A percentile compares a stretch with the other conserved stretches of the same genome.
phyloP scores from a whole-genome alignment of 2,888 invertebrate genomes.

The Epinotia demarniana region DNA sequence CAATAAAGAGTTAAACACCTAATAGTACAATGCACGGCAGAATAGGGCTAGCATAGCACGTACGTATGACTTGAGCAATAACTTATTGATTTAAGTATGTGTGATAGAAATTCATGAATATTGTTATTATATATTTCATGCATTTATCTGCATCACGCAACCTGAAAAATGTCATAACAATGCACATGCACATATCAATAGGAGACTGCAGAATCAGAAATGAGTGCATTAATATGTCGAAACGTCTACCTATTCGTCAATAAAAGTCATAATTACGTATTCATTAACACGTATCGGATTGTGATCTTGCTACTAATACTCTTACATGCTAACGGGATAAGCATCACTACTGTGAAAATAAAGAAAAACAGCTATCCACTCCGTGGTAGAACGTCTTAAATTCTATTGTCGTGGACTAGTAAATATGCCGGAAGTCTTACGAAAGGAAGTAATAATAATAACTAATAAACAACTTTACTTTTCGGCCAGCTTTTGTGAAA shows the following conservation, averaged over 20 bases:
- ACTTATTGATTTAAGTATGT: neutral
- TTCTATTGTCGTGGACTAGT: no score
- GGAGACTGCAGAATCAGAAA: slow-evolving; percentile 3
- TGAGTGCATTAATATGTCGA: neutral
- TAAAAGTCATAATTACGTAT: slow-evolving; percentile 18
- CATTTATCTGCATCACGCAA: neutral
- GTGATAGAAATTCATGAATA: neutral
- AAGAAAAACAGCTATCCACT: no score
- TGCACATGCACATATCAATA: slow-evolving; percentile 9
- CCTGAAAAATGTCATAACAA: neutral
- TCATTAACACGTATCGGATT: slow-evolving; percentile 29
- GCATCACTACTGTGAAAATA: neutral
- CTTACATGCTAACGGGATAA: neutral
- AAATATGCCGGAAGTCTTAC: no score
- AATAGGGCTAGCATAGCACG: no score
- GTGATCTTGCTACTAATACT: slow-evolving; percentile 2
- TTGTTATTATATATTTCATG: slow-evolving; percentile 1
- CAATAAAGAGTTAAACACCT: no score
- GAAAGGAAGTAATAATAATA: no score
- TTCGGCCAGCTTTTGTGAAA: no score
- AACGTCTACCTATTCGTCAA: neutral
- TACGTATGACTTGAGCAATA: no score
- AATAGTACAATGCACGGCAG: no score
- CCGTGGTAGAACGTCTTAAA: no score
- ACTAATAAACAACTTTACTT: no score